Evolutionary conservation across 2,888 invertebrate species (phyloP).

Genomic region (Litoditis marina): DNA sequence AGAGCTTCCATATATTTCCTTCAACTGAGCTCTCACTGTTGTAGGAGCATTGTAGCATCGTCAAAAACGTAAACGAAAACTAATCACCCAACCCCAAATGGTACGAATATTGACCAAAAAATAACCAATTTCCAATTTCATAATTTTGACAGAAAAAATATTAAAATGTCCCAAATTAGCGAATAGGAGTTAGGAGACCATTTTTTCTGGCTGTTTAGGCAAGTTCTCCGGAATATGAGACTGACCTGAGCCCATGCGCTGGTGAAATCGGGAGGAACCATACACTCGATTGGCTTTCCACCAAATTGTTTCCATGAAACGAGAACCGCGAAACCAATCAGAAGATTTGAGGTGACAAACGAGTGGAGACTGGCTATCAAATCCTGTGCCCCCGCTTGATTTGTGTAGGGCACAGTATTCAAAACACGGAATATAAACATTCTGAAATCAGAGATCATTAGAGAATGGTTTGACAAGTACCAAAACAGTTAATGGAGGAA

Average conservation of each 20-base stretch:
- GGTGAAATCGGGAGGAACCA: conserved; percentile 50
- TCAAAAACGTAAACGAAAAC: too few relatives aligned
- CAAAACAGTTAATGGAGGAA: background rate
- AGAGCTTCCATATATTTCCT: too few relatives aligned
- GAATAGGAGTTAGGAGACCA: too few relatives aligned
- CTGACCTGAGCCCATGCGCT: conserved; percentile 42
- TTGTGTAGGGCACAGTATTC: conserved; percentile 58
- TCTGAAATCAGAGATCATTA: conserved; percentile 8
- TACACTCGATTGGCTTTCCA: conserved; percentile 57
- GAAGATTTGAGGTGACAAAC: conserved; percentile 57
- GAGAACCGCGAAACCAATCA: conserved; percentile 55
- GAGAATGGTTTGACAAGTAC: background rate
- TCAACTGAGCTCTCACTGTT: too few relatives aligned
- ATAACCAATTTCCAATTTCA: too few relatives aligned
- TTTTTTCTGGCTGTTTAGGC: too few relatives aligned
- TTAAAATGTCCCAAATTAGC: too few relatives aligned
- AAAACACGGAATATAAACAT: conserved; percentile 59
- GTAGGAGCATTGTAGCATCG: too few relatives aligned
- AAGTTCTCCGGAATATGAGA: background rate
- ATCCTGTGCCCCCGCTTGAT: conserved; percentile 52
- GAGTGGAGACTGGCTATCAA: conserved; percentile 54
- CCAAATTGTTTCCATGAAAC: conserved; percentile 60
- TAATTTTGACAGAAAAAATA: too few relatives aligned
- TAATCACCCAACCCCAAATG: too few relatives aligned
- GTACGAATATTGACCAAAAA: too few relatives aligned